A percentile compares a stretch with the other conserved stretches of the same genome.
phyloP scores from a whole-genome alignment of 2,888 invertebrate genomes.

The Caenorhabditis sp. region DNA sequence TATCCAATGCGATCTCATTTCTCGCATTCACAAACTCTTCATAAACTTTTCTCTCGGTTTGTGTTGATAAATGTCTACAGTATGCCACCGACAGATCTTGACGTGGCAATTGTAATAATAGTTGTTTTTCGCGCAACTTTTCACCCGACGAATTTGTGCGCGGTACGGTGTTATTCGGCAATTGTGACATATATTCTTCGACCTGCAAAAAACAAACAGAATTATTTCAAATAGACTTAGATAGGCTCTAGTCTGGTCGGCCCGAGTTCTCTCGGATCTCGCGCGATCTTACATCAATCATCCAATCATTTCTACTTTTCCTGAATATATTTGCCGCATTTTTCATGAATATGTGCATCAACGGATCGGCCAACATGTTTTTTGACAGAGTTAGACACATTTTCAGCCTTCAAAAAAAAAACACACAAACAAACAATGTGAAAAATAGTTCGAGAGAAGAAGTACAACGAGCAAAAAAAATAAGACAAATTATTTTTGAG shows the following conservation, averaged over 20 bases:
- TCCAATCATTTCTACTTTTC: constrained; percentile 36
- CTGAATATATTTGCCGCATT: constrained; percentile 46
- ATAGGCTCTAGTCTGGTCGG: not conserved
- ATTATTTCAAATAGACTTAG: not conserved
- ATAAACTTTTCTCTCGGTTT: constrained; percentile 74
- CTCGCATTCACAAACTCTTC: constrained; percentile 92
- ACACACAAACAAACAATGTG: too few species aligned
- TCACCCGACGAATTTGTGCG: constrained; percentile 82
- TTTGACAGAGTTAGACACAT: constrained; percentile 31
- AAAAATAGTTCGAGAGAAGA: not conserved
- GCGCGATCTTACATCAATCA: constrained; percentile 46
- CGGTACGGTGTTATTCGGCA: constrained; percentile 84
- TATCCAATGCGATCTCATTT: constrained; percentile 93
- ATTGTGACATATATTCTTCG: constrained; percentile 88
- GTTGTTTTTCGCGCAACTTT: constrained; percentile 80
- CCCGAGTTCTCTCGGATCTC: not conserved
- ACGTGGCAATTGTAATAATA: constrained; percentile 85
- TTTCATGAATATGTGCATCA: constrained; percentile 46
- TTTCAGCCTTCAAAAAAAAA: not conserved
- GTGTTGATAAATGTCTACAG: constrained; percentile 84
- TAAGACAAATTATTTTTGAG: not conserved
- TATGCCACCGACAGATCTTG: constrained; percentile 90
- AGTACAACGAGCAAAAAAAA: constrained; percentile 1
- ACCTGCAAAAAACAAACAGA: constrained; percentile 76
- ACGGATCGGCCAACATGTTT: constrained; percentile 49